phyloP scores from a whole-genome alignment of 2,797 vertebrate genomes.

The Momotus momota region DNA sequence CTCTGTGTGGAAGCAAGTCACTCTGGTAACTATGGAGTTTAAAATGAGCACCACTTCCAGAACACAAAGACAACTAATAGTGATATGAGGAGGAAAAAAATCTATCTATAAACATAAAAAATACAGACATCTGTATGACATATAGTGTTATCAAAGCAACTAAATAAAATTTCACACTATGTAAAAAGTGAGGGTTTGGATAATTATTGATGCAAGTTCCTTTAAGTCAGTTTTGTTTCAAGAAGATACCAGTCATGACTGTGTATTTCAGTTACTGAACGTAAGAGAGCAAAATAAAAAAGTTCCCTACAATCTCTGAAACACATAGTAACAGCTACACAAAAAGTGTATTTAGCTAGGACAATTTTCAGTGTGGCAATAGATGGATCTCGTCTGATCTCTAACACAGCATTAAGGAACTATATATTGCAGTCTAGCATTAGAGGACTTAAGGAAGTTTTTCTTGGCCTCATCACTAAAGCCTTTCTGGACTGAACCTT shows the following conservation, averaged over 20 bases:
- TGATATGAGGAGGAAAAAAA: background rate
- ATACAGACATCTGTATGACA: background rate
- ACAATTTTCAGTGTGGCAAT: background rate
- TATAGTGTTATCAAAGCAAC: constrained; percentile 27
- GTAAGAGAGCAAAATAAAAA: constrained; percentile 12
- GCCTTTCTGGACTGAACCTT: background rate
- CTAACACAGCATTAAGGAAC: background rate
- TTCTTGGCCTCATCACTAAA: background rate
- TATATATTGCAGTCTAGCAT: background rate
- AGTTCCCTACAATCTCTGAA: constrained; percentile 1
- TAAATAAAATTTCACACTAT: constrained; percentile 28
- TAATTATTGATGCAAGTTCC: background rate
- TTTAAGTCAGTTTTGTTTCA: constrained; percentile 27
- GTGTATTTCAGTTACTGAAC: background rate
- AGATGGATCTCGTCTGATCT: background rate
- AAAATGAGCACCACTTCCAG: background rate
- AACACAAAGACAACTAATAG: background rate
- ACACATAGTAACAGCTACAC: background rate
- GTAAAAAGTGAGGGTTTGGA: constrained; percentile 57
- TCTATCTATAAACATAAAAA: background rate
- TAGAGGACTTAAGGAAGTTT: background rate
- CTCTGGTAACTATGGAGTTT: background rate
- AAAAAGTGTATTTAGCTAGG: background rate
- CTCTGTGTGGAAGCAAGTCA: background rate
- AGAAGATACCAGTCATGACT: constrained; percentile 7